Evolutionary conservation across 2,797 vertebrate genomes (phyloP).

Genomic region (Thripadectes ignobilis): DNA sequence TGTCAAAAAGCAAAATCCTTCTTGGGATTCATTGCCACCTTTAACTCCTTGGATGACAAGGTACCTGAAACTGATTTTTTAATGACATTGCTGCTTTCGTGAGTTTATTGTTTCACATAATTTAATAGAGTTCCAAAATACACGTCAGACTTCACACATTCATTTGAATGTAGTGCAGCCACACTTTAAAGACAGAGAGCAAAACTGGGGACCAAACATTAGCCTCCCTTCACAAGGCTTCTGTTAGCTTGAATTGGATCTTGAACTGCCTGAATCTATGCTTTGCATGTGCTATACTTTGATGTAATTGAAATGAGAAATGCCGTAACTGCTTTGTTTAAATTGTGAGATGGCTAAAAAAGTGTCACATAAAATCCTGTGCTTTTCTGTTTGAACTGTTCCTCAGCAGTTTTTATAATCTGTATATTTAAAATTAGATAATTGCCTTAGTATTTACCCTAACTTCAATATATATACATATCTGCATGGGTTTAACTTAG

Average conservation of each 20-base stretch:
- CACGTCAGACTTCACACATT: neutral
- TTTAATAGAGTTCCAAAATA: neutral
- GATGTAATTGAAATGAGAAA: neutral
- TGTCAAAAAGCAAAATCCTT: neutral
- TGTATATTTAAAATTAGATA: constrained; percentile 25
- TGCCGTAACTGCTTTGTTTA: neutral
- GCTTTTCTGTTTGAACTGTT: neutral
- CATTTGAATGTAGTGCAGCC: neutral
- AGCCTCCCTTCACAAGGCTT: neutral
- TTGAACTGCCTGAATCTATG: neutral
- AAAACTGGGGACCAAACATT: neutral
- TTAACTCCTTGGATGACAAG: neutral
- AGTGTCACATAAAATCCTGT: neutral
- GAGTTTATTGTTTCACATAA: neutral
- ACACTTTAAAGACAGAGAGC: neutral
- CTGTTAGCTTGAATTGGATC: neutral
- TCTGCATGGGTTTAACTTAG: neutral
- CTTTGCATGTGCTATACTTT: neutral
- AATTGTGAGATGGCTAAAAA: neutral
- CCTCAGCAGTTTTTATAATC: neutral
- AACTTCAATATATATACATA: neutral
- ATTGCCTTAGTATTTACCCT: neutral
- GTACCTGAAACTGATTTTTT: neutral
- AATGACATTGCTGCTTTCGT: neutral
- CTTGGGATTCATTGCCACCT: neutral